phyloP scores from a whole-genome alignment of 2,888 invertebrate genomes.

The Rotaria macrura region DNA sequence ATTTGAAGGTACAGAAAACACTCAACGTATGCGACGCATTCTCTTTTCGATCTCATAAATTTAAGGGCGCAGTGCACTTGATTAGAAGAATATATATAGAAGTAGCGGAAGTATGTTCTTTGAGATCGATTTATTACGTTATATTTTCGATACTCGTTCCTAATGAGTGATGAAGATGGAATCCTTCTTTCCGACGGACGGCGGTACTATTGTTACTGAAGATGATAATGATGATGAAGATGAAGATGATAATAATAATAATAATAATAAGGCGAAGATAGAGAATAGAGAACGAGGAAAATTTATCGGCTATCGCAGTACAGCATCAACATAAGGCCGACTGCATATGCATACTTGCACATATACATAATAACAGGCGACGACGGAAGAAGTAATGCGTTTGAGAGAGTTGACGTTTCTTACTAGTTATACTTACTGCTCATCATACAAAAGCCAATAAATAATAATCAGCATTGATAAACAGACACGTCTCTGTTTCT shows the following conservation, averaged over 20 bases:
- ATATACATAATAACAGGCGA: not conserved
- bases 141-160: not conserved
- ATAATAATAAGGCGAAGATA: not conserved
- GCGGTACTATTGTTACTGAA: no score
- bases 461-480: constrained; percentile 15
- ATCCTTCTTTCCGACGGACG: not conserved
- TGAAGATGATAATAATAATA: not conserved
- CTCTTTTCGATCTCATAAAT: not conserved
- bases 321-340: not conserved
- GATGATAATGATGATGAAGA: not conserved
- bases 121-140: not conserved
- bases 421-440: not conserved
- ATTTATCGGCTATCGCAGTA: not conserved
- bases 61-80: not conserved
- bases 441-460: not conserved
- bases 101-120: not conserved
- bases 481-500: not conserved
- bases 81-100: not conserved
- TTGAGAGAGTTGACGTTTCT: not conserved
- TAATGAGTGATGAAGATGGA: not conserved
- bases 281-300: not conserved
- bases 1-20: not conserved
- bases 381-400: not conserved
- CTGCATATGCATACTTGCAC: not conserved
- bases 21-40: not conserved